Evolutionary conservation across 2,797 vertebrate species (phyloP), one percentile per base, ranked within the genome.

Genomic region (Myotis myotis): DNA sequence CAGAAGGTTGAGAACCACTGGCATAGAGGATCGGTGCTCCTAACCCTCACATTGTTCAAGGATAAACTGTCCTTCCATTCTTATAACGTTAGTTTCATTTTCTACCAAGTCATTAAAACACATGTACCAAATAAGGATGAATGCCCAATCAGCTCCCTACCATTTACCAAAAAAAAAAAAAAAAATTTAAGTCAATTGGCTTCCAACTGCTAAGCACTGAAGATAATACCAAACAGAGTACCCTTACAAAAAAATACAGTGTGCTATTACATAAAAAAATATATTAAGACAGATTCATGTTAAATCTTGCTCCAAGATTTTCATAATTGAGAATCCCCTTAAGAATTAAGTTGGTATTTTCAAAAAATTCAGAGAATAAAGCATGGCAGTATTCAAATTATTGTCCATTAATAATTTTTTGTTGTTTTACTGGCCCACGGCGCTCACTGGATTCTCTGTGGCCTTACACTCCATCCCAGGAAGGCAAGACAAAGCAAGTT

Each of bases 201-300:
- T 47, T 95, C 74, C 81, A 96, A 70, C 44, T 71, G 94, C 96
- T 96, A 87, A 91, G 89, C 66, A 93, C 68, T 96, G 76, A 94
- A 1, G 13, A 95, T 47, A 91, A 78, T 70, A 90, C 60, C 89
- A 87, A 93, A 75, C 78, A 55, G 9, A 96, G 33, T 53, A 86
- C 79, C 30, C 12, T 89, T 51, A 44, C n/a, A 84, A 89, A 78
- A 57, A 97, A 97, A 98, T 89, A 89, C 80, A 94, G 41, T 60
- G 82, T 76, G 62, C 89, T n/a, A 91, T 90, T 96, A 96, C 81
- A 55, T 97, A 94, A 96, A 97, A 97, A 96, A 96, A 91, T 95
- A 93, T 80, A 95, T 38, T 78, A 90, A 96, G 87, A 97, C 75
- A 86, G 64, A 0, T 0, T 96, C 91, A 74, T 53, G 86, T 95